Evolutionary conservation across 2,113 vertebrate genomes (phyloP).

Genomic region (Aplodontia rufa): DNA sequence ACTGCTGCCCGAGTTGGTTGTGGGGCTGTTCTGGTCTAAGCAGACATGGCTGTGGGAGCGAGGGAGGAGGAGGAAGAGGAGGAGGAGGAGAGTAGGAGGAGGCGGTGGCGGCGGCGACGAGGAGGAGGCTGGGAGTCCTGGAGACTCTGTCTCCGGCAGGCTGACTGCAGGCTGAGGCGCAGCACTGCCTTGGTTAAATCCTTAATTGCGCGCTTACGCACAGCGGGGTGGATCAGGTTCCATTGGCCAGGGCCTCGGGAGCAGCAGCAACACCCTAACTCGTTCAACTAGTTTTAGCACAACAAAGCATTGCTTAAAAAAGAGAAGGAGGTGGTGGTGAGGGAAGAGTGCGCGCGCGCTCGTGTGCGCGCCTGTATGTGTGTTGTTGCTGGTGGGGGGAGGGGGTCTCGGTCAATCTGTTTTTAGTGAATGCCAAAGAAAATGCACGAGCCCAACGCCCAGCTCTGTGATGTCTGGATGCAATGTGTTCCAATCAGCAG

Average conservation of each 20-base stretch:
- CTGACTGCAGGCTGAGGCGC: conserved; percentile 95
- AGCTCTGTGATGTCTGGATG: conserved; percentile 43
- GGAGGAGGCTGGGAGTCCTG: conserved; percentile 77
- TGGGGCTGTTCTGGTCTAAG: conserved; percentile 82
- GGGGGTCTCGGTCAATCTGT: conserved; percentile 25
- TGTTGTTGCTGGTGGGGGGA: neutral
- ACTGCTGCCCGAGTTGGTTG: conserved; percentile 54
- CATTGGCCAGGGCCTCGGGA: conserved; percentile 95
- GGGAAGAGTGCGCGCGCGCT: neutral
- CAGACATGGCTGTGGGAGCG: conserved; percentile 84
- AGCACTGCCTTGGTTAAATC: conserved; percentile 99
- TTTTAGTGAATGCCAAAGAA: conserved; percentile 48
- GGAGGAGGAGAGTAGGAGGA: conserved; percentile 43
- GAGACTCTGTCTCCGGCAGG: conserved; percentile 76
- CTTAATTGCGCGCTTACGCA: conserved; percentile 99
- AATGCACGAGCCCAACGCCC: neutral
- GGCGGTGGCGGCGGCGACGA: conserved; percentile 54
- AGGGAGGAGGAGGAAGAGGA: conserved; percentile 76
- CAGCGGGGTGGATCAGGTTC: conserved; percentile 99
- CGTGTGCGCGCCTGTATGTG: neutral
- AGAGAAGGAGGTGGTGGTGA: neutral
- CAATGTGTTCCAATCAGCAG: conserved; percentile 27
- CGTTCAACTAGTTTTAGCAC: conserved; percentile 93
- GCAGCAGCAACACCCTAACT: conserved; percentile 94
- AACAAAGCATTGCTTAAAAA: conserved; percentile 85